Evolutionary conservation across 37 sponge, comb jelly and placozoan species (phyloP).

Genomic region (Tethya wilhelma): DNA sequence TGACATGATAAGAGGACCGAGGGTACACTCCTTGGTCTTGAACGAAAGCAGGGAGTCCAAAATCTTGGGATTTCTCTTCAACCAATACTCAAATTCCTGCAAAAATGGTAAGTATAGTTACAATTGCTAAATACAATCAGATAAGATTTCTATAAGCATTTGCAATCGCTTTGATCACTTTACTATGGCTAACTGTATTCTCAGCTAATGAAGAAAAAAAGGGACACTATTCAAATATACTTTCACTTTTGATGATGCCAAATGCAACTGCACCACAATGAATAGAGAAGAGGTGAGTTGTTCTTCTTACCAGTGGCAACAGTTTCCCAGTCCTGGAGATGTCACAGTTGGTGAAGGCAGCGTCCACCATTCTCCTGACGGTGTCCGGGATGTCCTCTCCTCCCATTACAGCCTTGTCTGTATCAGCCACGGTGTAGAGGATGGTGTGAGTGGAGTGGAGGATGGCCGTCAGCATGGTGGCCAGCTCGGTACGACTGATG

Average conservation of each 20-base stretch:
- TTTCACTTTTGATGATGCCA: no score
- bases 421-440: slow-evolving; percentile 31
- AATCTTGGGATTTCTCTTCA: slow-evolving; percentile 79
- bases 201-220: background rate
- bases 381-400: slow-evolving; percentile 28
- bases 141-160: no score
- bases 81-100: slow-evolving; percentile 92
- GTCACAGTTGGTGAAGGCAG: slow-evolving; percentile 88
- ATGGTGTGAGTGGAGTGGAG: slow-evolving; percentile 60
- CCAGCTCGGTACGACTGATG: slow-evolving; percentile 63
- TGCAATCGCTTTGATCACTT: no score
- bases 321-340: slow-evolving; percentile 84
- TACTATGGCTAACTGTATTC: no score
- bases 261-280: background rate
- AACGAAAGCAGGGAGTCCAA: slow-evolving; percentile 70
- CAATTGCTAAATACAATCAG: no score
- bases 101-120: background rate
- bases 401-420: slow-evolving; percentile 28
- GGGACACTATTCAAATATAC: no score
- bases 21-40: slow-evolving; percentile 29
- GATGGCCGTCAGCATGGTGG: slow-evolving; percentile 62
- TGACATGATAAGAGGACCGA: slow-evolving; percentile 44
- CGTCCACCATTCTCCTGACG: slow-evolving; percentile 61
- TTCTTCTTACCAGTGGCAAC: slow-evolving; percentile 59
- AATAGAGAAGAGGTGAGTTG: no score